phyloP scores from a whole-genome alignment of 2,888 invertebrate genomes.

The Chaetogeoica ovagalla region DNA sequence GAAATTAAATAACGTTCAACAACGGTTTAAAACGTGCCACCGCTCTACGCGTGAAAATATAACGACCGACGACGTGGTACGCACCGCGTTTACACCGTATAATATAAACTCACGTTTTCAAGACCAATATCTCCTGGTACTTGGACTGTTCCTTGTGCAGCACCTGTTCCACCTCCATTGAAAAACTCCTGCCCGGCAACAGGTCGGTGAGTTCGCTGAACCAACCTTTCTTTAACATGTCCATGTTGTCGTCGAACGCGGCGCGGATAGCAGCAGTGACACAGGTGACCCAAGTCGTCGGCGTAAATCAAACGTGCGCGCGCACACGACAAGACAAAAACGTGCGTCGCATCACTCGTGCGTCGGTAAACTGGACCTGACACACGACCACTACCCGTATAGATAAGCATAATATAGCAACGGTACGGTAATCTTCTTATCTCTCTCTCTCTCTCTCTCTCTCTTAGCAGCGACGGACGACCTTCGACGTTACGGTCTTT shows the following conservation, averaged over 20 bases:
- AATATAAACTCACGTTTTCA: constrained; percentile 71
- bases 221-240: constrained; percentile 79
- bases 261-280: neutral
- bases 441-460: too few species aligned
- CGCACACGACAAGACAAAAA: neutral
- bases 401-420: too few species aligned
- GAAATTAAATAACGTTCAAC: too few species aligned
- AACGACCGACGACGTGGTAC: too few species aligned
- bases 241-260: constrained; percentile 62
- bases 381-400: too few species aligned
- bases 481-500: too few species aligned
- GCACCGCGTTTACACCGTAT: too few species aligned
- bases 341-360: neutral
- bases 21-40: too few species aligned
- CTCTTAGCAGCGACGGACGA: too few species aligned
- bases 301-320: neutral
- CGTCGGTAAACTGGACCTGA: neutral
- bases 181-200: constrained; percentile 89
- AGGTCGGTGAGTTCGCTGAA: constrained; percentile 85
- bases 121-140: constrained; percentile 82
- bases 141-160: constrained; percentile 77
- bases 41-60: too few species aligned
- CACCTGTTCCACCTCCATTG: constrained; percentile 79
- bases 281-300: neutral
- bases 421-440: too few species aligned